A percentile compares a stretch with the other conserved stretches of the same genome.
These are phyloP conservation scores for Caenorhabditis zanzibari DNA, from an alignment of 2,888 invertebrate genomes.

Conservation along the genomic window DNA sequence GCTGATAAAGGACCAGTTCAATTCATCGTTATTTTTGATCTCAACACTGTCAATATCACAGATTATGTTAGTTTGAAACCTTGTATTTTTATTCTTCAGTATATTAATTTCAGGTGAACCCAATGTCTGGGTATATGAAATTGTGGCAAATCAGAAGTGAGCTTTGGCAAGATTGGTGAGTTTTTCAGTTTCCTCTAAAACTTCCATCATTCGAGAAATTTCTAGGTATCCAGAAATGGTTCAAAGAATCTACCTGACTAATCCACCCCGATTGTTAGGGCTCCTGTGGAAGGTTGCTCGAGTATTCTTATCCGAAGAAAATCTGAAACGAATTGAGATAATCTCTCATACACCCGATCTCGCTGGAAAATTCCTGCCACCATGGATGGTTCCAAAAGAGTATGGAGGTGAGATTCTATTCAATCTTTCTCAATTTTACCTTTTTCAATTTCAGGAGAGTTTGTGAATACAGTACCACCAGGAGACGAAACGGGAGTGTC, in stretches of 20 bases:
- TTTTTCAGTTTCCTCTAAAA: background rate
- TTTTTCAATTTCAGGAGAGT: slow-evolving; percentile 62
- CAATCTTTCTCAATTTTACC: background rate
- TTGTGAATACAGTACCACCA: slow-evolving; percentile 68
- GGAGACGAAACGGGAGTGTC: slow-evolving; percentile 74
- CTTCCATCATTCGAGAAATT: background rate
- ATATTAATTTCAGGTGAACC: slow-evolving; percentile 66
- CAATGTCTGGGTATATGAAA: slow-evolving; percentile 76
- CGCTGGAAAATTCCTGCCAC: slow-evolving; percentile 67
- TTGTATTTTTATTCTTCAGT: background rate
- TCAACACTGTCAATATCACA: slow-evolving; percentile 72
- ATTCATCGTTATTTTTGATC: slow-evolving; percentile 75
- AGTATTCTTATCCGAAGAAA: slow-evolving; percentile 73
- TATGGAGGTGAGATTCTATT: slow-evolving; percentile 68
- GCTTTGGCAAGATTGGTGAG: slow-evolving; percentile 76
- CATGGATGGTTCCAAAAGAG: slow-evolving; percentile 72
- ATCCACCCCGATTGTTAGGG: slow-evolving; percentile 72
- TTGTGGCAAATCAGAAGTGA: slow-evolving; percentile 76
- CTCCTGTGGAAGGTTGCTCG: slow-evolving; percentile 73
- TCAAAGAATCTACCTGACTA: slow-evolving; percentile 72
- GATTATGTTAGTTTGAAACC: slow-evolving; percentile 65
- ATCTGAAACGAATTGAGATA: slow-evolving; percentile 72
- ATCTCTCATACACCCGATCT: slow-evolving; percentile 65
- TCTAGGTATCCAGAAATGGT: slow-evolving; percentile 75
- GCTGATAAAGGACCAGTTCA: slow-evolving; percentile 75